Evolutionary conservation across 92 coral and sea anemone genomes (phyloP), one percentile per base, ranked within the genome.

Genomic region (Epizoanthus ramosus): DNA sequence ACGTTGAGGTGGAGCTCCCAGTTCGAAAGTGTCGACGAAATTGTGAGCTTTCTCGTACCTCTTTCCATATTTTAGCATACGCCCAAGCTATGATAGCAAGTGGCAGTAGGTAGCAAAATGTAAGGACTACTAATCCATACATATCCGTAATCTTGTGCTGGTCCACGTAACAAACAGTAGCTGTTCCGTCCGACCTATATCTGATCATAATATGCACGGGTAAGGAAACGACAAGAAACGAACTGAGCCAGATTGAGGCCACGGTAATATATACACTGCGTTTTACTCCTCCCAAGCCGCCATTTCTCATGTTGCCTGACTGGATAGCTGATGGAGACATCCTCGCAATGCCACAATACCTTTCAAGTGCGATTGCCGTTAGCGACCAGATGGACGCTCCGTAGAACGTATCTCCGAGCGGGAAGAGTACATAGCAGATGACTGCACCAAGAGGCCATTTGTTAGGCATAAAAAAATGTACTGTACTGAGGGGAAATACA

Each of bases 351-450:
- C 13, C 14, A 23, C 63, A 43, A 14, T 21, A 85, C 58, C 90
- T 81, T 16, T 87, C 87, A 24, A 82, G 73, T 3, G 90, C 80
- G 23, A 87, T 87, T 14, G 90, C 90, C 2, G 85, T 81, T 15
- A 87, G 83, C 3, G 84, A 87, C 87, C 79, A 74, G 0, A 87
- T 83, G 3, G 90, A 87, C 23, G 85, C 85, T 15, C 90, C 90
- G 57, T 82, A 87, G 68, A 87, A 87, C 8, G 90, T 54, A 47
- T 87, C 90, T 39, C 84, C 85, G 0, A 87, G 68, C 50, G 90
- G 90, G 57, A 8, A 68, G 4, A 87, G 60, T 16, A 57, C 79
- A 23, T 63, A 56, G 63, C 90, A 87, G 19, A 61, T 43, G 52
- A 87, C 31, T 25, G 37, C 70, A 6, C 90, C 90, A 54, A 87